These are phyloP conservation scores for Chinchilla lanigera DNA, from an alignment of 2,113 vertebrate genomes.

Conservation along the genomic window DNA sequence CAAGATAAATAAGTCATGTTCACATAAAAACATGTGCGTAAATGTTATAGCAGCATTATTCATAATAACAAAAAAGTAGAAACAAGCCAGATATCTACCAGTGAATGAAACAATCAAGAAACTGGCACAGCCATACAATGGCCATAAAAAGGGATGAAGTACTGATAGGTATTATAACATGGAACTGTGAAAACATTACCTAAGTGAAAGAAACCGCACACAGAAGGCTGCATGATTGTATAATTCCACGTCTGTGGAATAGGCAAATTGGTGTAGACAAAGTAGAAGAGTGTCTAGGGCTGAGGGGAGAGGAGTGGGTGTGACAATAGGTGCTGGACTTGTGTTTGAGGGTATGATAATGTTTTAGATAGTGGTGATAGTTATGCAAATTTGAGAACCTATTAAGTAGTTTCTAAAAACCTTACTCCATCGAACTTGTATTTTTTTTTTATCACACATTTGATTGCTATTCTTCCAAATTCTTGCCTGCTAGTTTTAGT, in stretches of 20 bases:
- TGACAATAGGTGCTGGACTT: not conserved
- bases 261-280: not conserved
- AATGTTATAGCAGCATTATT: constrained; percentile 26
- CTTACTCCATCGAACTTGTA: not conserved
- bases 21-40: not conserved
- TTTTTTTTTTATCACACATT: constrained; percentile 21
- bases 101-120: not conserved
- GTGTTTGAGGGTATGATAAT: not conserved
- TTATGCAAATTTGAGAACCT: not conserved
- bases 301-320: not conserved
- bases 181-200: not conserved
- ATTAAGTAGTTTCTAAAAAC: not conserved
- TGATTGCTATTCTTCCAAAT: not conserved
- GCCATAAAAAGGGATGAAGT: not conserved
- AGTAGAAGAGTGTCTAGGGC: not conserved
- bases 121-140: not conserved
- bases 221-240: not conserved
- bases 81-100: not conserved
- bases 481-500: not conserved
- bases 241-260: not conserved
- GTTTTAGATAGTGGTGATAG: not conserved
- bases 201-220: not conserved
- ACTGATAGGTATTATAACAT: not conserved
- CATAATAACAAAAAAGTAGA: not conserved
- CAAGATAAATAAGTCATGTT: not conserved